phyloP scores from a whole-genome alignment of 2,888 invertebrate species.

The Pilophorus perplexus region DNA sequence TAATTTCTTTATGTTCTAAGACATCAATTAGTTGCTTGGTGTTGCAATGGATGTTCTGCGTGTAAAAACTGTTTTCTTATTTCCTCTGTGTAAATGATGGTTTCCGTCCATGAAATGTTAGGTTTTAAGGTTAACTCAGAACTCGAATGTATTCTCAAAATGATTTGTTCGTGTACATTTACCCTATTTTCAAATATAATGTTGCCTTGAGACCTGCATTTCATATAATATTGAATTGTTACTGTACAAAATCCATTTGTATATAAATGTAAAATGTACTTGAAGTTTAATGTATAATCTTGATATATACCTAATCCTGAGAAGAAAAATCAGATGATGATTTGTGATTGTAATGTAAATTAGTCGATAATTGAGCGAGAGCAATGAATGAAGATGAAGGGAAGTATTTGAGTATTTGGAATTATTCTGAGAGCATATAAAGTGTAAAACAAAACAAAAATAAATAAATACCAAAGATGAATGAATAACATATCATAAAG shows the following conservation, averaged over 20 bases:
- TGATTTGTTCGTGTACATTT: constrained; percentile 7
- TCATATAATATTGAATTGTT: constrained; percentile 19
- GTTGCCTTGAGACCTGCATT: constrained; percentile 30
- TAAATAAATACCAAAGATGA: constrained; percentile 18
- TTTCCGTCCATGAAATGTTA: constrained; percentile 39
- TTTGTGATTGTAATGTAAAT: not conserved
- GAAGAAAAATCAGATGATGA: not conserved
- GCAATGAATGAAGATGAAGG: not conserved
- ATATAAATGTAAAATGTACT: constrained; percentile 18
- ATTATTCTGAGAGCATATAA: too few species aligned
- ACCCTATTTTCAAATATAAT: constrained; percentile 8
- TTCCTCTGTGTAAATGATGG: constrained; percentile 19
- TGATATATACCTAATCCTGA: not conserved
- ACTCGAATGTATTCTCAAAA: not conserved
- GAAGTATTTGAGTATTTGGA: not conserved
- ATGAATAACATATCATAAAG: constrained; percentile 35
- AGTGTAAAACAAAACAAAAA: too few species aligned
- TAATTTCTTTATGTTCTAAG: too few species aligned
- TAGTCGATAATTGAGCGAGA: not conserved
- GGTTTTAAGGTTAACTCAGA: constrained; percentile 33
- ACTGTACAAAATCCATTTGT: constrained; percentile 21
- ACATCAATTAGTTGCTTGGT: too few species aligned
- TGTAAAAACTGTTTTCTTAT: constrained; percentile 8
- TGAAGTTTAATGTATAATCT: constrained; percentile 1
- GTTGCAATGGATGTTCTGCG: too few species aligned